These are phyloP conservation scores for Acleris emargana DNA, from an alignment of 2,888 invertebrate species.

Conservation along the genomic window DNA sequence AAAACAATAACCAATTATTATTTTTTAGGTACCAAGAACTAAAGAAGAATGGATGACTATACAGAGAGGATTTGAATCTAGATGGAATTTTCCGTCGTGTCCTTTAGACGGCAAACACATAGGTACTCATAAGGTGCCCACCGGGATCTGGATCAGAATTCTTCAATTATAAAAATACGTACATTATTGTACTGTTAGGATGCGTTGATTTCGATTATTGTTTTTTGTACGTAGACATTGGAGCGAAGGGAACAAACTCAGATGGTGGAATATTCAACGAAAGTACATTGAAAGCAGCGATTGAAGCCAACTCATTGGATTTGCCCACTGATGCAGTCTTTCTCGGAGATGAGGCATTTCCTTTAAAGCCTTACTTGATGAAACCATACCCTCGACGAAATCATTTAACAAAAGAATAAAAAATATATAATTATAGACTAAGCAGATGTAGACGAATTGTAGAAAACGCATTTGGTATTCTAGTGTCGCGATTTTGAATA, in stretches of 20 bases:
- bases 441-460: conserved; percentile 36
- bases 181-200: conserved; percentile 22
- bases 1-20: conserved; percentile 8
- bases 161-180: conserved; percentile 35
- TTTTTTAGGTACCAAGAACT: conserved; percentile 7
- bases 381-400: conserved; percentile 20
- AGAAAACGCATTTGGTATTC: conserved; percentile 9
- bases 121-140: conserved; percentile 34
- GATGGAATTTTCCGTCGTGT: conserved; percentile 36
- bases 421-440: conserved; percentile 33
- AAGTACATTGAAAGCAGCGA: conserved; percentile 25
- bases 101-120: conserved; percentile 36
- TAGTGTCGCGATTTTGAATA: conserved; percentile 35
- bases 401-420: conserved; percentile 22
- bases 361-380: conserved; percentile 30
- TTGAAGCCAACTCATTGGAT: conserved; percentile 35
- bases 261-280: conserved; percentile 36
- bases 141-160: conserved; percentile 32
- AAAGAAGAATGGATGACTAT: background rate
- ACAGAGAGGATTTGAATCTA: conserved; percentile 22
- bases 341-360: conserved; percentile 37
- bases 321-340: conserved; percentile 31
- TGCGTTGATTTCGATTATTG: conserved; percentile 36
- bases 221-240: conserved; percentile 34
- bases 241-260: conserved; percentile 34